phyloP scores from a whole-genome alignment of 1,140 invertebrate species.

The Drosophila fuyamai region DNA sequence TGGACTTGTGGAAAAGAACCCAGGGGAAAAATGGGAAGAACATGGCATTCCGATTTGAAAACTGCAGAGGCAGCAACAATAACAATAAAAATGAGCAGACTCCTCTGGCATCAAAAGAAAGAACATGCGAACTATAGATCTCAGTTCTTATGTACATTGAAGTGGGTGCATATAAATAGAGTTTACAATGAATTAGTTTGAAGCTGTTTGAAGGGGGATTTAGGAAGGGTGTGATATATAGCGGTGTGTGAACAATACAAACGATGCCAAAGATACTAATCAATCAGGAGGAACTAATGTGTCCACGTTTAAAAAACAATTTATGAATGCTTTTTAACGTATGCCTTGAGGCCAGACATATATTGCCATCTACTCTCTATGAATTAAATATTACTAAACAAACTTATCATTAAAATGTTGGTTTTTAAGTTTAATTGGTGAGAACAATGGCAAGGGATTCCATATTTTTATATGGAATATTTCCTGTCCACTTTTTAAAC shows the following conservation, averaged over 20 bases:
- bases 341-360: neutral
- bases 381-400: too few species aligned
- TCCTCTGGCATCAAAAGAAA: neutral
- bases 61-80: conserved; percentile 17
- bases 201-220: neutral
- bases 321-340: neutral
- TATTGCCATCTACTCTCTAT: too few species aligned
- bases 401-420: too few species aligned
- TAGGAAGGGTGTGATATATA: neutral
- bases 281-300: neutral
- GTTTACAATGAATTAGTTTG: neutral
- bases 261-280: neutral
- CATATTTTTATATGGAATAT: too few species aligned
- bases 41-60: conserved; percentile 39
- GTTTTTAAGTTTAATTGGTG: too few species aligned
- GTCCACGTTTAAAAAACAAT: neutral
- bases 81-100: conserved; percentile 25
- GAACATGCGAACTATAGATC: neutral
- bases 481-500: too few species aligned
- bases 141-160: conserved; percentile 1
- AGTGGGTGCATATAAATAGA: conserved; percentile 36
- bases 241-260: conserved; percentile 10
- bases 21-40: neutral
- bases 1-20: neutral
- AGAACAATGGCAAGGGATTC: too few species aligned